Percentiles rank a stretch among this genome's conserved stretches.
Conservation (phyloP, 2,888 invertebrate genomes). For the Notocelia uddmanniana region DNA sequence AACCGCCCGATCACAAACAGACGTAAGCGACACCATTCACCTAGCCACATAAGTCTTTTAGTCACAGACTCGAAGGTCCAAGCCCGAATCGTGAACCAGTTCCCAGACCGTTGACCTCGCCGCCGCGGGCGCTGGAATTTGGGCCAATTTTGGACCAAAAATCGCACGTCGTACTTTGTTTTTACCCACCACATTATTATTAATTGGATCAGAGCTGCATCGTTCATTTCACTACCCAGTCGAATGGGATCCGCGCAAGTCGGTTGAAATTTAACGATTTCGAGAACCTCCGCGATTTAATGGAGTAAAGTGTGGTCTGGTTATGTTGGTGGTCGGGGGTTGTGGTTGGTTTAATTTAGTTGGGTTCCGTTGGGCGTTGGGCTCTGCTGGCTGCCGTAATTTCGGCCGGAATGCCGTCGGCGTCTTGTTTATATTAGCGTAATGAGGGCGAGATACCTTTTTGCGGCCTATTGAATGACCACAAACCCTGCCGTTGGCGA, state of each 20-base stretch:
- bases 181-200: slow-evolving; percentile 77
- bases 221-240: slow-evolving; percentile 52
- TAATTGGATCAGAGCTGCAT: slow-evolving; percentile 79
- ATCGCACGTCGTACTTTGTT: slow-evolving; percentile 80
- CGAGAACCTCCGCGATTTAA: slow-evolving; percentile 59
- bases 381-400: slow-evolving; percentile 50
- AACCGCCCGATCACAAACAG: slow-evolving; percentile 52
- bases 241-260: slow-evolving; percentile 60
- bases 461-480: slow-evolving; percentile 45
- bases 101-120: slow-evolving; percentile 63
- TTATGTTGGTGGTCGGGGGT: slow-evolving; percentile 55
- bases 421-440: slow-evolving; percentile 74
- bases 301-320: slow-evolving; percentile 54
- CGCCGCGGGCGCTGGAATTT: slow-evolving; percentile 71
- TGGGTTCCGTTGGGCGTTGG: slow-evolving; percentile 54
- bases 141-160: slow-evolving; percentile 78
- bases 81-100: slow-evolving; percentile 74
- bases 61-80: not conserved
- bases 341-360: slow-evolving; percentile 70
- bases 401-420: slow-evolving; percentile 64
- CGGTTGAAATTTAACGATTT: slow-evolving; percentile 62
- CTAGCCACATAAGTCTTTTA: not conserved
- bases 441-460: slow-evolving; percentile 64
- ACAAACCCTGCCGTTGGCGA: slow-evolving; percentile 1
- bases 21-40: not conserved